Conservation (phyloP, 2,888 invertebrate genomes). For the Cosmopolites sordidus region DNA sequence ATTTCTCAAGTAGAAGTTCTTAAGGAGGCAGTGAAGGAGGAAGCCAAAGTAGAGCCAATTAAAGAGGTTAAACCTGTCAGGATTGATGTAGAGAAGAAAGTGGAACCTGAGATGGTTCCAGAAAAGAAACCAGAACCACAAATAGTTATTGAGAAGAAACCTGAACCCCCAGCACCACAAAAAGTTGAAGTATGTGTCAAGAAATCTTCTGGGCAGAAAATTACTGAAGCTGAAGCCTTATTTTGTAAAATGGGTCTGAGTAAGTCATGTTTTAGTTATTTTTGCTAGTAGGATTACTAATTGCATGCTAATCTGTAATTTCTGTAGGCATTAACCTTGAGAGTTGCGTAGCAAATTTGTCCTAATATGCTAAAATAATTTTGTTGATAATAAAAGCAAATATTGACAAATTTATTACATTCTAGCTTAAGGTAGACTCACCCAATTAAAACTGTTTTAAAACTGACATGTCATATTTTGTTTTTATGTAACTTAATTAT, state of each 20-base stretch:
- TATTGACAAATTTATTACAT: too few species aligned
- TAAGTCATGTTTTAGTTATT: constrained; percentile 46
- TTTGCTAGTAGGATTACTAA: too few species aligned
- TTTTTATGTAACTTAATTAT: too few species aligned
- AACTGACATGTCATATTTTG: too few species aligned
- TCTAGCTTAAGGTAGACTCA: too few species aligned
- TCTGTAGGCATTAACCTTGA: neutral
- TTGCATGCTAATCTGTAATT: neutral
- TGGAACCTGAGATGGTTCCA: constrained; percentile 9
- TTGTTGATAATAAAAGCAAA: too few species aligned
- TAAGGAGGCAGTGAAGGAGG: constrained; percentile 9
- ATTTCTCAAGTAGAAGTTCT: neutral
- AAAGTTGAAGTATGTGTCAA: constrained; percentile 23
- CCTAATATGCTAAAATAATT: too few species aligned
- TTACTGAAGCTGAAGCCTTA: constrained; percentile 61
- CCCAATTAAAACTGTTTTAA: too few species aligned
- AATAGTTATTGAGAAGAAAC: neutral
- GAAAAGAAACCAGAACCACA: constrained; percentile 21
- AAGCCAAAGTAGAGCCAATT: constrained; percentile 14
- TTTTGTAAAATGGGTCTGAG: constrained; percentile 70
- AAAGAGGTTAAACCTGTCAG: constrained; percentile 18
- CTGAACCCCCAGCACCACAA: neutral
- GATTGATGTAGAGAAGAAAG: constrained; percentile 15
- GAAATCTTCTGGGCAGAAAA: constrained; percentile 31
- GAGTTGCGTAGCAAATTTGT: too few species aligned